Percentiles rank a stretch among this genome's conserved stretches.
Evolutionary conservation across 2,888 invertebrate species (phyloP).

Genomic region (Halictus ligatus): DNA sequence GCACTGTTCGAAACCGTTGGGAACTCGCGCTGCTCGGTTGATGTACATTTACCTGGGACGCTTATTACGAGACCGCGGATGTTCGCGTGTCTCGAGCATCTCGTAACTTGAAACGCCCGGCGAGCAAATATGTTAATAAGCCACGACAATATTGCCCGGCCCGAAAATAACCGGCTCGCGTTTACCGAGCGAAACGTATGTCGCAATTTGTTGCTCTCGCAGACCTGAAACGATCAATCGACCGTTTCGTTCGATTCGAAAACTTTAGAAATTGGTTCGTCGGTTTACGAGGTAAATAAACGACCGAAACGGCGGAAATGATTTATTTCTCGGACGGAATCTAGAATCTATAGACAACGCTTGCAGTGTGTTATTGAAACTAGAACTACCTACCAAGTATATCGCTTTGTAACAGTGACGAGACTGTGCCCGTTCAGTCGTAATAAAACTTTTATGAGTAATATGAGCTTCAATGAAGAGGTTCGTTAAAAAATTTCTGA

Average conservation of each 20-base stretch:
- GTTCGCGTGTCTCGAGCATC: not conserved
- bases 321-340: too few species aligned
- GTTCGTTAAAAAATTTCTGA: too few species aligned
- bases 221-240: not conserved
- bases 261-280: too few species aligned
- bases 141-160: not conserved
- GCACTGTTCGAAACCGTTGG: not conserved
- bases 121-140: constrained; percentile 11
- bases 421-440: too few species aligned
- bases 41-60: not conserved
- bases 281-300: too few species aligned
- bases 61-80: constrained; percentile 1
- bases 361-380: too few species aligned
- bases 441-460: too few species aligned
- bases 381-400: too few species aligned
- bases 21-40: not conserved
- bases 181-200: not conserved
- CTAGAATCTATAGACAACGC: too few species aligned
- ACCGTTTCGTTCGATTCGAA: not conserved
- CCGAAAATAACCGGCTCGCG: not conserved
- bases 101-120: not conserved
- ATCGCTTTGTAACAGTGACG: too few species aligned
- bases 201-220: not conserved
- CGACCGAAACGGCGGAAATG: too few species aligned
- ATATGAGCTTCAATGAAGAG: too few species aligned